Percentiles rank a stretch among this genome's conserved stretches.
Evolutionary conservation across 2,797 vertebrate species (phyloP).

Genomic region (Geotria australis): DNA sequence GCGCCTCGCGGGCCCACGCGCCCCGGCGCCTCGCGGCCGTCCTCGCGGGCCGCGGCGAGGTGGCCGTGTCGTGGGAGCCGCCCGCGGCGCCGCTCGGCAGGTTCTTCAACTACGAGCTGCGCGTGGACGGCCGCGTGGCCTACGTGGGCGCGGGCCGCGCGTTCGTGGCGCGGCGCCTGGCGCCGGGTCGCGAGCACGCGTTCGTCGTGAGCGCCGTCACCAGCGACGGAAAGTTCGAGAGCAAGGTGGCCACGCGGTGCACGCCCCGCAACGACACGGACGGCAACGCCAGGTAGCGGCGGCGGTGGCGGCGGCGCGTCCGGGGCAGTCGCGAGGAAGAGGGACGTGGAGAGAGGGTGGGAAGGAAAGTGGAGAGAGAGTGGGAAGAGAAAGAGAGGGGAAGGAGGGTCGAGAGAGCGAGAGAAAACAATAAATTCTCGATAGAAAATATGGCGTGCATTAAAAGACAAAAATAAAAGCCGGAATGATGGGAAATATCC

Average conservation of each 20-base stretch:
- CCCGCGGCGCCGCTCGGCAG: constrained; percentile 6
- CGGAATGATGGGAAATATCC: too few species aligned
- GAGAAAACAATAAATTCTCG: too few species aligned
- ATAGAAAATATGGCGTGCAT: too few species aligned
- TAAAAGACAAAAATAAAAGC: too few species aligned
- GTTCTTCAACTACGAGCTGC: constrained; percentile 11
- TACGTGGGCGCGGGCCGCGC: constrained; percentile 8
- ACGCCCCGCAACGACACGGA: constrained; percentile 7
- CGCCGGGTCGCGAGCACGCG: constrained; percentile 7
- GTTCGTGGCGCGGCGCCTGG: constrained; percentile 6
- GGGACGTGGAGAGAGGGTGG: too few species aligned
- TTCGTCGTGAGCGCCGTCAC: constrained; percentile 10
- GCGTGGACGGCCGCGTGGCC: constrained; percentile 7
- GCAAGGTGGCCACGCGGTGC: constrained; percentile 8
- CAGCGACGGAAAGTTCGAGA: constrained; percentile 9
- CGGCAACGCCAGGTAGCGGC: constrained; percentile 5
- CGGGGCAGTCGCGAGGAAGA: too few species aligned
- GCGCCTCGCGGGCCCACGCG: constrained; percentile 4
- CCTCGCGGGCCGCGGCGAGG: constrained; percentile 8
- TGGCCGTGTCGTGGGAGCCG: constrained; percentile 9
- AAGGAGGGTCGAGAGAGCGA: too few species aligned
- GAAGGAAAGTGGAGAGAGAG: too few species aligned
- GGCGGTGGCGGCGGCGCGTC: too few species aligned
- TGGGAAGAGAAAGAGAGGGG: too few species aligned
- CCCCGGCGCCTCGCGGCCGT: constrained; percentile 5